A percentile compares a stretch with the other conserved stretches of the same genome.
Conservation (phyloP, 2,797 vertebrate species). For the Galagoides demidoff region DNA sequence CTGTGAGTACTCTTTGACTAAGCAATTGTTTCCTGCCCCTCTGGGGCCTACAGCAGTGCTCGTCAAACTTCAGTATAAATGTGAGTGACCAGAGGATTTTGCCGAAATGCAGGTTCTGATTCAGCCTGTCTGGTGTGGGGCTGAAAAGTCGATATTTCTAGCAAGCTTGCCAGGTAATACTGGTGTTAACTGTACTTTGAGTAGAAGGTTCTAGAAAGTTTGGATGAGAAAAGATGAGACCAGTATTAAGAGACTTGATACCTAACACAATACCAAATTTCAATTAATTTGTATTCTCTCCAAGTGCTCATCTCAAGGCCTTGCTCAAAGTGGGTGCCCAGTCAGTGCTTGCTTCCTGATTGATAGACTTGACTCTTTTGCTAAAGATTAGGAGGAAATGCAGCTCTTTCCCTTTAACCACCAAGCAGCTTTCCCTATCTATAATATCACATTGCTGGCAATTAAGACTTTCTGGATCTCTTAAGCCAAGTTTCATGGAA, state of each 20-base stretch:
- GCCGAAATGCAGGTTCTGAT: conserved; percentile 41
- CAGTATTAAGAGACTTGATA: background rate
- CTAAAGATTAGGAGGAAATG: conserved; percentile 27
- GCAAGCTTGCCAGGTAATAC: background rate
- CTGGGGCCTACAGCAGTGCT: background rate
- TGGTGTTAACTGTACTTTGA: background rate
- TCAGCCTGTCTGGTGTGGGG: background rate
- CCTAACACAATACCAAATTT: conserved; percentile 14
- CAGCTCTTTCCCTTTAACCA: background rate
- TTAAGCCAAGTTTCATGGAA: conserved; percentile 19
- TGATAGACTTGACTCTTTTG: conserved; percentile 43
- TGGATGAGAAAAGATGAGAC: background rate
- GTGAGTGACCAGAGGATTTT: background rate
- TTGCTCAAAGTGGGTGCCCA: background rate
- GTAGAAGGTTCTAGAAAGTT: background rate
- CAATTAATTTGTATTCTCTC: background rate
- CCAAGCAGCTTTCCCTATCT: background rate
- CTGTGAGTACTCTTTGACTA: background rate
- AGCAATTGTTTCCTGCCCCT: conserved; percentile 43
- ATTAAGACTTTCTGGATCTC: background rate
- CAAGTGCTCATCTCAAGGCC: background rate
- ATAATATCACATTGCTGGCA: background rate
- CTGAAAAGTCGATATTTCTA: background rate
- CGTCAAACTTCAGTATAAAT: background rate
- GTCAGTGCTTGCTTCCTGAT: background rate